A percentile compares a stretch with the other conserved stretches of the same genome.
phyloP scores from a whole-genome alignment of 2,888 invertebrate genomes.

The Antheraea assamensis region DNA sequence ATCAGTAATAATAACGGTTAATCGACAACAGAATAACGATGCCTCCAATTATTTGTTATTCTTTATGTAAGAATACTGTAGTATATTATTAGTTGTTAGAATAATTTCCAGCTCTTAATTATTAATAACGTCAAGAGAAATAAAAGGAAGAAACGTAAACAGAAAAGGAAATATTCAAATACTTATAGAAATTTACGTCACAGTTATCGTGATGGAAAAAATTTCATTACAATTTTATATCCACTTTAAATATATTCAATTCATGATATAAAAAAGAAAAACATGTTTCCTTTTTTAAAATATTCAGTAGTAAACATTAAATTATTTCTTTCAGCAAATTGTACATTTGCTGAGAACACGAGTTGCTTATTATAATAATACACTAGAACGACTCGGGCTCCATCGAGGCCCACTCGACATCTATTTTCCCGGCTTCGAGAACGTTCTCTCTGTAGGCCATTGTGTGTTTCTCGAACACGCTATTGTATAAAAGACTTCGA shows the following conservation, averaged over 20 bases:
- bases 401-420: conserved; percentile 14
- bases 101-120: too few species aligned
- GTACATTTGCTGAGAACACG: background rate
- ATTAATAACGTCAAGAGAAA: too few species aligned
- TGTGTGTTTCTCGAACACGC: conserved; percentile 3
- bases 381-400: conserved; percentile 3
- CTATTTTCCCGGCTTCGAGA: conserved; percentile 13
- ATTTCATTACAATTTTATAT: background rate
- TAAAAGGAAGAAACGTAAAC: too few species aligned
- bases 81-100: too few species aligned
- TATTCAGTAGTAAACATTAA: background rate
- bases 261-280: background rate
- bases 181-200: background rate
- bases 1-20: too few species aligned
- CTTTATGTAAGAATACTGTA: too few species aligned
- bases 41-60: too few species aligned
- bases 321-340: background rate
- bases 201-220: too few species aligned
- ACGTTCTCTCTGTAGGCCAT: background rate
- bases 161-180: background rate
- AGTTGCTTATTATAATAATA: conserved; percentile 23
- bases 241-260: background rate
- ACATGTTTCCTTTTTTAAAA: background rate
- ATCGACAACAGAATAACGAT: too few species aligned
- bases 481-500: conserved; percentile 16